Evolutionary conservation across 2,113 vertebrate species (phyloP), one percentile per base, ranked within the genome.

Genomic region (Loxodonta africana): DNA sequence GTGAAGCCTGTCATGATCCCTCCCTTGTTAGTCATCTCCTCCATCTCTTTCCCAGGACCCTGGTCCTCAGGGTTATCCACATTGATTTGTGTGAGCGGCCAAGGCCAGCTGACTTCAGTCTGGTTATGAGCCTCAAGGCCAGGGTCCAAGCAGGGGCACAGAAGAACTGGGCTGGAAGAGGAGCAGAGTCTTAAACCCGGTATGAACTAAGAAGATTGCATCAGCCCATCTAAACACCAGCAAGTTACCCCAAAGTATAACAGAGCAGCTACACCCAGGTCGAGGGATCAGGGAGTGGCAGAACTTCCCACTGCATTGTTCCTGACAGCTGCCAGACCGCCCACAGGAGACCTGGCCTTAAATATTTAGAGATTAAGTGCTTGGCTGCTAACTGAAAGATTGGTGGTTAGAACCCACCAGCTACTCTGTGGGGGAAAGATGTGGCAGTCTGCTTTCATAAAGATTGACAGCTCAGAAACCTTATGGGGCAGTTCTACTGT

Each of bases 21-120:
- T n/a, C n/a, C 93, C 83, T 69, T 48, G 60, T 95, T 88, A 88
- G 94, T 91, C 94, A 97, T 74, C 84, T 69, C 37, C 73, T 94
- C 0, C 30, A 92, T 82, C 80, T 92, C 87, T 83, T 97, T 97
- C 95, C 84, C 97, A 97, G 92, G 94, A 96, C 88, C 95, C 71
- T 1, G 2, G 48, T 57, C 60, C 74, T 95, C 48, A 28, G 60
- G 53, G 82, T 65, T 26, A 74, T 90, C 76, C 78, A 25, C 69
- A 23, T 7, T 0, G 74, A 88, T 95, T 76, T 96, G 77, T 88
- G 81, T 57, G 88, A 95, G 73, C 78, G 80, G 65, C 77, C 15
- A 62, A 28, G 12, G n/a, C 63, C 96, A 96, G 91, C 87, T 92
- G 90, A 94, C 81, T 95, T 60, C 15, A 53, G 30, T n/a, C 94